phyloP scores from a whole-genome alignment of 2,888 invertebrate genomes.

The Netelia virgata region DNA sequence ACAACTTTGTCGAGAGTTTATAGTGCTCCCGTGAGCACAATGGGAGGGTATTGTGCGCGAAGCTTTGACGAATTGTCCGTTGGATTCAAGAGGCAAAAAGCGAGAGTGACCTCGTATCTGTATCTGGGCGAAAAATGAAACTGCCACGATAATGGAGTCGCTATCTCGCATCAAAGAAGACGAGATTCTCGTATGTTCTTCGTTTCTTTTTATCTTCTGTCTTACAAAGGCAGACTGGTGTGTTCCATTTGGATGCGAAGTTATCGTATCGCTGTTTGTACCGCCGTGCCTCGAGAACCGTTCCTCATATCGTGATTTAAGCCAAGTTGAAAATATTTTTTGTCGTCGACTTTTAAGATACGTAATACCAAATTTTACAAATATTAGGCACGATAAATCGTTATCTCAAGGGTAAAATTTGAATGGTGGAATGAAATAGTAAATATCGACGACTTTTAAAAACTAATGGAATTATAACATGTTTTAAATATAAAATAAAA shows the following conservation, averaged over 20 bases:
- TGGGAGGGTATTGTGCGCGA: neutral
- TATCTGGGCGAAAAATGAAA: neutral
- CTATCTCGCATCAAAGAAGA: neutral
- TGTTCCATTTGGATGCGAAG: neutral
- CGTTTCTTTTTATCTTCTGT: neutral
- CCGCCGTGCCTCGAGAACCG: too few relatives aligned
- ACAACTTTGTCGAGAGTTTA: neutral
- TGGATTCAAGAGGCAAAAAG: neutral
- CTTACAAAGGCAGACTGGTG: neutral
- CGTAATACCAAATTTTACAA: too few relatives aligned
- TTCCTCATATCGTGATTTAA: too few relatives aligned
- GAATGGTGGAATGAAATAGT: too few relatives aligned
- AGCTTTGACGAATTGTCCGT: neutral
- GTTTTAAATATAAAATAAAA: too few relatives aligned
- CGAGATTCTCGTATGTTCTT: neutral
- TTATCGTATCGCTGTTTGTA: too few relatives aligned
- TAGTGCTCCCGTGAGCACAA: neutral
- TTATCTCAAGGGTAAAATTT: too few relatives aligned
- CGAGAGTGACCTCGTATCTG: neutral
- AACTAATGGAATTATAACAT: too few relatives aligned
- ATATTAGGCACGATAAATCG: too few relatives aligned
- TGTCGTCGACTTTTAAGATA: too few relatives aligned
- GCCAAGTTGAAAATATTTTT: too few relatives aligned
- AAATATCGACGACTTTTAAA: too few relatives aligned
- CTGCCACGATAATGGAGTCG: neutral